phyloP scores from a whole-genome alignment of 2,888 invertebrate species.

The Sesia bembeciformis region DNA sequence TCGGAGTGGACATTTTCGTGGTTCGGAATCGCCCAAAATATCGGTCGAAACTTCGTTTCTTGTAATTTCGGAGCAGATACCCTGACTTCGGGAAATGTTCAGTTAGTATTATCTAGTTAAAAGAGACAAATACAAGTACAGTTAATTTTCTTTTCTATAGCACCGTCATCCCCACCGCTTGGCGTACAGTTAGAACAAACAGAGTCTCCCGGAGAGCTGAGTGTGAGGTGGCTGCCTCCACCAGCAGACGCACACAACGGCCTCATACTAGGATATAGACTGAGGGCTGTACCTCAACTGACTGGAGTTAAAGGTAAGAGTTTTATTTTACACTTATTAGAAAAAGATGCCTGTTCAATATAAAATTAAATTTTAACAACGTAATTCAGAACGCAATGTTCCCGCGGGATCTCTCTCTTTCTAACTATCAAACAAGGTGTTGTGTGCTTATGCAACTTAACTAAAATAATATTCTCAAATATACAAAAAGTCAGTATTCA shows the following conservation, averaged over 20 bases:
- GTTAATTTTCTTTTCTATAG: slow-evolving; percentile 16
- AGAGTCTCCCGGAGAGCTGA: slow-evolving; percentile 56
- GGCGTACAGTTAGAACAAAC: slow-evolving; percentile 64
- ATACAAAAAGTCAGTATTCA: neutral
- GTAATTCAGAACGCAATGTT: neutral
- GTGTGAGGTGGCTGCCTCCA: slow-evolving; percentile 61
- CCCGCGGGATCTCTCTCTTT: too few relatives aligned
- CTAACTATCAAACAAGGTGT: too few relatives aligned
- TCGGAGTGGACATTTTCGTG: too few relatives aligned
- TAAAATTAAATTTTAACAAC: neutral
- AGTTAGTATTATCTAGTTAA: too few relatives aligned
- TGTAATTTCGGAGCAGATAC: too few relatives aligned
- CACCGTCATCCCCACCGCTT: slow-evolving; percentile 58
- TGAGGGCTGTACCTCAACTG: slow-evolving; percentile 55
- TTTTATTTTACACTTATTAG: neutral
- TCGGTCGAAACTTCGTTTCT: too few relatives aligned
- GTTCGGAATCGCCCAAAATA: too few relatives aligned
- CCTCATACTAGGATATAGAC: slow-evolving; percentile 51
- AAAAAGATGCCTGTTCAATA: neutral
- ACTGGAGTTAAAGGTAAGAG: slow-evolving; percentile 47
- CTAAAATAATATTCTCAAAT: neutral
- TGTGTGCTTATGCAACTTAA: too few relatives aligned
- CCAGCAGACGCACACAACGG: slow-evolving; percentile 63
- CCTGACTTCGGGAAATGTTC: too few relatives aligned
- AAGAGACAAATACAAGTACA: too few relatives aligned